A percentile compares a stretch with the other conserved stretches of the same genome.
Conservation (phyloP, 2,113 vertebrate genomes). For the Sclerurus mexicanus region DNA sequence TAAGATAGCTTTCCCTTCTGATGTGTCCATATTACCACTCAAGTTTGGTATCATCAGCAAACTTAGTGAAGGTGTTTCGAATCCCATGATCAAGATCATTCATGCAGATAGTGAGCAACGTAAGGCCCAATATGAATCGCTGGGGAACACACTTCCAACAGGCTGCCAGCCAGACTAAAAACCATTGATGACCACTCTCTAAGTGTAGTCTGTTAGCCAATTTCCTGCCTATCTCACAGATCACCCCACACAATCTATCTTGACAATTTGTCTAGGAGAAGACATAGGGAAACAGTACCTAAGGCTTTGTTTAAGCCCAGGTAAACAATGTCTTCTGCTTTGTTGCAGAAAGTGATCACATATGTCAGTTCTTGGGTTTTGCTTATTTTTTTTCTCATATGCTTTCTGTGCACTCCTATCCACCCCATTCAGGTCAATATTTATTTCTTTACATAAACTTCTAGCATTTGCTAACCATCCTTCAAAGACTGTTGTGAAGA, state of each 20-base stretch:
- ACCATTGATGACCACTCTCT: neutral
- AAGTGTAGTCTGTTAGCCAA: neutral
- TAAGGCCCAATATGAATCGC: too few species aligned
- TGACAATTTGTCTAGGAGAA: neutral
- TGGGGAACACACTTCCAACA: neutral
- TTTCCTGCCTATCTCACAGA: neutral
- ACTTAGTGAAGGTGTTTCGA: neutral
- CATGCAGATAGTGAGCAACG: neutral
- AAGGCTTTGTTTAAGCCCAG: neutral
- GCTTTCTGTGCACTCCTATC: neutral
- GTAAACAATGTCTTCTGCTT: neutral
- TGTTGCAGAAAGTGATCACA: neutral
- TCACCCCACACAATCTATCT: neutral
- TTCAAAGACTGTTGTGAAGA: neutral
- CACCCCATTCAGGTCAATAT: neutral
- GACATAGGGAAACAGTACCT: neutral
- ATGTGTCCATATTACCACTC: neutral
- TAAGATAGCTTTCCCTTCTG: neutral
- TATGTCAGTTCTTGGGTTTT: neutral
- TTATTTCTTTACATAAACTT: neutral
- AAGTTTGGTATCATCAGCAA: neutral
- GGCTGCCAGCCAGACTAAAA: neutral
- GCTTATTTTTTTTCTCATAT: neutral
- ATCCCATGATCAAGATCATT: neutral
- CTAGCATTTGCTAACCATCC: neutral